Evolutionary conservation across 2,888 invertebrate genomes (phyloP), one percentile per base, ranked within the genome.

Genomic region (Corbicula japonica): DNA sequence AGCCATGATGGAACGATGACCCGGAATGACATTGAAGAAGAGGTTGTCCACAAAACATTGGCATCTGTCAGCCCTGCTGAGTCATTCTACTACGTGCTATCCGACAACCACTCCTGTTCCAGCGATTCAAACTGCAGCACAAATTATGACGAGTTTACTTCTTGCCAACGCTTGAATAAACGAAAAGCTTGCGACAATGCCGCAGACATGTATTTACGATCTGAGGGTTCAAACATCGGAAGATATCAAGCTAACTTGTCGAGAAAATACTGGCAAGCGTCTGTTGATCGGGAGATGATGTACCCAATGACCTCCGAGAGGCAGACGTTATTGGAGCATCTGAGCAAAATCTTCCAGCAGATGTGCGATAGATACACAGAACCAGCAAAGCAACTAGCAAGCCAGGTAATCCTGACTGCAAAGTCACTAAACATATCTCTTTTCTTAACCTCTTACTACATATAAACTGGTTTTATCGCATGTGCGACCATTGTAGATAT

Each of bases 91-190:
- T 83, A 83, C 35, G 76, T 83, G 41, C 46, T 83, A 62, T 70
- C 79, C 1, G 83, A 79, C 54, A 68, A 65, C 54, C 68, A 76
- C 21, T 58, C 61, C 6, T 74, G 75, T 60, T 62, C 69, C 28
- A 83, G 79, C 34, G 83, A 83, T 54, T 74, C 72, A 12, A 72
- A 50, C 62, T 74, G 74, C 46, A 69, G 82, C 48, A 69, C 61
- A 48, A 78, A 71, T 46, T 76, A 75, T n/a, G 79, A 83, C 18
- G 78, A 79, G 60, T 83, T 83, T 63, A 83, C 83, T 44, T 83
- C 83, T 56, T 79, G 79, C 66, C 78, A 71, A 66, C 54, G 83
- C 66, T 46, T 60, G 4, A 76, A 83, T 50, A 83, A 83, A 63
- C 72, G 83, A 66, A 83, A 83, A 76, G 26, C 58, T 15, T 76